These are phyloP conservation scores for Paradisaea rubra DNA, from an alignment of 2,113 vertebrate genomes.

Conservation along the genomic window DNA sequence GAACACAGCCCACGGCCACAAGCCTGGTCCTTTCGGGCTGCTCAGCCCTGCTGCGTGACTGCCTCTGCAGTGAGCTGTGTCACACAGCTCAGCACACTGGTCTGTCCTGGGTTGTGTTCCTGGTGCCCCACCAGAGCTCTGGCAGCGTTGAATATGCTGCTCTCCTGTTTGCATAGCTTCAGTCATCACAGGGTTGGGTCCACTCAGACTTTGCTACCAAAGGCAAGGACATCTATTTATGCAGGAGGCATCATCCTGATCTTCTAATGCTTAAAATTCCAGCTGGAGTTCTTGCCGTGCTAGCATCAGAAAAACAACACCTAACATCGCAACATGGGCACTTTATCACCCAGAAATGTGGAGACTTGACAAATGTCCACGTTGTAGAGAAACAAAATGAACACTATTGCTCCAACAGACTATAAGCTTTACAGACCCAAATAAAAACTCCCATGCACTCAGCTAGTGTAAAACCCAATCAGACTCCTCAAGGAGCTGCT, in stretches of 20 bases:
- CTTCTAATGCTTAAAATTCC: neutral
- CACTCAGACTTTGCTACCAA: neutral
- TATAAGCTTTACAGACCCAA: neutral
- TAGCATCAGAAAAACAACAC: neutral
- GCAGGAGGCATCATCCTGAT: neutral
- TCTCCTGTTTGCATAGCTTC: neutral
- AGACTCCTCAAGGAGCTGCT: neutral
- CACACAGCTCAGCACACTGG: rapidly evolving
- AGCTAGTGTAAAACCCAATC: neutral
- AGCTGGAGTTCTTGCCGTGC: neutral
- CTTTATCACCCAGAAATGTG: neutral
- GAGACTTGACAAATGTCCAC: neutral
- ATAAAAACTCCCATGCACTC: neutral
- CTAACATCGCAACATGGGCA: neutral
- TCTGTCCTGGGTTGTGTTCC: neutral
- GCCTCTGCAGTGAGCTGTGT: neutral
- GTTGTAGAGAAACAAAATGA: neutral
- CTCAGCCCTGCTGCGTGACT: neutral
- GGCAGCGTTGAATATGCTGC: neutral
- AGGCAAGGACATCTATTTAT: neutral
- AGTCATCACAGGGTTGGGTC: neutral
- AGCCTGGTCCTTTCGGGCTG: rapidly evolving
- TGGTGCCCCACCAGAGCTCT: neutral
- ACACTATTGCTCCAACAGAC: neutral
- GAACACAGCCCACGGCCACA: neutral